Percentiles rank a stretch among this genome's conserved stretches.
Evolutionary conservation across 2,797 vertebrate species (phyloP).

Genomic region (Cuculus canorus): DNA sequence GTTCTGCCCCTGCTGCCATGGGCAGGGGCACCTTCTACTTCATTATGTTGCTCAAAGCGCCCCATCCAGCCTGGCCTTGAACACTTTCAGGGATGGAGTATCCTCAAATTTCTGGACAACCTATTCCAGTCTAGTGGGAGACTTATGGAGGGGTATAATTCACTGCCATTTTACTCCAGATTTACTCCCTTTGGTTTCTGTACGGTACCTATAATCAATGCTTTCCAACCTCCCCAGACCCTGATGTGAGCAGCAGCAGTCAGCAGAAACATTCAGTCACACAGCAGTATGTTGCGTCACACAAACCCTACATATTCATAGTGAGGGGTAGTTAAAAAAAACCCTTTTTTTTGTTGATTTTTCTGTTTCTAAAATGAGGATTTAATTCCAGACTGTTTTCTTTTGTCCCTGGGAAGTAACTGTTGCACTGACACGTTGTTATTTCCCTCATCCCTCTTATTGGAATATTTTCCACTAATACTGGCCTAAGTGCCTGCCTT

Average conservation of each 20-base stretch:
- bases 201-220: background rate
- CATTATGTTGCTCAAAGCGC: no score
- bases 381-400: background rate
- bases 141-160: background rate
- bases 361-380: background rate
- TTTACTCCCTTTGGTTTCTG: background rate
- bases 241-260: background rate
- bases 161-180: background rate
- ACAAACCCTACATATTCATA: background rate
- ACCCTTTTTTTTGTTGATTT: background rate
- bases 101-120: no score
- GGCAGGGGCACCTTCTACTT: no score
- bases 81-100: no score
- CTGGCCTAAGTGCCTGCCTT: fast-evolving
- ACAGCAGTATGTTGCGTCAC: fast-evolving
- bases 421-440: background rate
- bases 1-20: no score
- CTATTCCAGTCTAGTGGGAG: background rate
- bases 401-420: background rate
- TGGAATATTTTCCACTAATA: background rate
- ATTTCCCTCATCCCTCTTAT: background rate
- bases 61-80: no score
- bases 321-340: background rate
- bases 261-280: background rate
- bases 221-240: background rate